Base-by-base conservation (phyloP, 2,797 vertebrate species). In the Tiaroga cobitis region DNA sequence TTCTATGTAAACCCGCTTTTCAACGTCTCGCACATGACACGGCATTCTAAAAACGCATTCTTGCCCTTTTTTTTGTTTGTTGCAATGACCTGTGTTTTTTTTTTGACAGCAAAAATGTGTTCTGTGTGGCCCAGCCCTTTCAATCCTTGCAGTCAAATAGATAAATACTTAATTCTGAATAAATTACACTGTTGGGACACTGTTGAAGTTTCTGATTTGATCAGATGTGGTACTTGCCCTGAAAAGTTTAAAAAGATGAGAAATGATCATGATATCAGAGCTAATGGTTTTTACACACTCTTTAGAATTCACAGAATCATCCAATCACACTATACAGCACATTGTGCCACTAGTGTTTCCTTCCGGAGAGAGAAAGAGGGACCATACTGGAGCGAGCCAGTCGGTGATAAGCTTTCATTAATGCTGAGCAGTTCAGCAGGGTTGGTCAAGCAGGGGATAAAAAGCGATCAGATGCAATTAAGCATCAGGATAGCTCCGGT, bases 381-480 rank as follows among this genome's bases (percentile, higher is more conserved):
- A 68, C 85, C 80, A 41, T 13, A 51, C 43, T 32, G 76, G 54
- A 82, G 68, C 1, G 24, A 63, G 65, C 37, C 39, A 18, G 59
- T 69, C 67, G 76, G 18, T 63, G n/a, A 85, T 85, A 81, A 75
- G 80, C 76, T 83, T 87, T 89, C 88, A 89, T 86, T 89, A 88
- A 79, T 69, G 80, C 86, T 19, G 11, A 86, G 84, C 79, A 78
- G 85, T 90, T 89, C 84, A 88, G 69, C 49, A 24, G 81, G 87
- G 82, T 81, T 84, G 73, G 72, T 86, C 84, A 86, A 83, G 88
- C 70, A 61, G 54, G 78, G 68, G 61, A 89, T 86, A 88, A 89
- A 87, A 87, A 73, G 68, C 82, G 76, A 87, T 90, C 90, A 87
- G 86, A 90, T 87, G 84, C 86, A 91, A 91, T 90, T 85, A 89